phyloP scores from a whole-genome alignment of 2,113 vertebrate species.

The Rostratula benghalensis region DNA sequence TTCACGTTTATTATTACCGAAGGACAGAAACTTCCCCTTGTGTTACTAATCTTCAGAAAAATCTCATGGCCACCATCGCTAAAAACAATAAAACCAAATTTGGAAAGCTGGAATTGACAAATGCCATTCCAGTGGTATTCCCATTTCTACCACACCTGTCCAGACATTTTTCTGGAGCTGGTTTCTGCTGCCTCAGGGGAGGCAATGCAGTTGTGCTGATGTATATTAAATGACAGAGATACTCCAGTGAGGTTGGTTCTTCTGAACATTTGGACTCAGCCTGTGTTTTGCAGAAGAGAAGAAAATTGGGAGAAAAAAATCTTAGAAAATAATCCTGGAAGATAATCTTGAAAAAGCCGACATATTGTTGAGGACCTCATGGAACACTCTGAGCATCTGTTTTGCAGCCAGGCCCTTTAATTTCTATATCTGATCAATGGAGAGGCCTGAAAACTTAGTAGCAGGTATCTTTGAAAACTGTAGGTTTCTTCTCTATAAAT shows the following conservation, averaged over 20 bases:
- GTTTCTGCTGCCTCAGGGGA: neutral
- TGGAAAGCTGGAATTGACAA: neutral
- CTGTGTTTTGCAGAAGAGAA: neutral
- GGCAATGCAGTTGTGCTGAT: neutral
- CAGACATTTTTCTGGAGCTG: neutral
- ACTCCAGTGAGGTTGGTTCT: neutral
- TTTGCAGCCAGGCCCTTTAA: neutral
- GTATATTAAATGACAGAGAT: neutral
- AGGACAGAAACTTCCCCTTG: neutral
- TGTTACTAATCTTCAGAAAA: neutral
- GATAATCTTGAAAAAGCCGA: neutral
- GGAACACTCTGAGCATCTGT: neutral
- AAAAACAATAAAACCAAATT: neutral
- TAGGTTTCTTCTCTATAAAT: neutral
- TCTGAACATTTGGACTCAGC: neutral
- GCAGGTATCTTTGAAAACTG: neutral
- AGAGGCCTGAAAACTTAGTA: neutral
- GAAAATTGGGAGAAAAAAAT: fast-evolving
- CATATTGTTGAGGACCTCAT: neutral
- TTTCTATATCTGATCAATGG: neutral
- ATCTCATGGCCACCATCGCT: neutral
- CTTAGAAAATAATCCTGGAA: neutral
- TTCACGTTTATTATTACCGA: neutral
- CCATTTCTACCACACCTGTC: neutral
- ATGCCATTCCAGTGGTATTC: neutral